Conservation (phyloP, 2,113 vertebrate species). For the Dendropsophus ebraccatus region DNA sequence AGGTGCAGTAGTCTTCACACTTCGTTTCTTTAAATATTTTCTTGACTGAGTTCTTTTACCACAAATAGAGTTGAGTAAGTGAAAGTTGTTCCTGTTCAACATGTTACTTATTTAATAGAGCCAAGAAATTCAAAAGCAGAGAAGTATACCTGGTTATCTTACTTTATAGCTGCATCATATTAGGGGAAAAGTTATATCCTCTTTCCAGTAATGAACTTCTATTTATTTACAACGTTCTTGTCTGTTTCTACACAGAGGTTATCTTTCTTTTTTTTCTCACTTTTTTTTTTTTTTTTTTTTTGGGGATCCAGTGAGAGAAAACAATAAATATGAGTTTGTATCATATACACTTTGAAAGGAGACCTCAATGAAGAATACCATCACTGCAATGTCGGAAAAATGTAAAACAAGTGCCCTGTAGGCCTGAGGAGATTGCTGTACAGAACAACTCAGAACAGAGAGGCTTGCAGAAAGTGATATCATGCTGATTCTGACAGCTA, state of each 20-base stretch:
- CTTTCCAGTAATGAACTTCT: not conserved
- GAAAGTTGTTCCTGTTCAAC: too few relatives aligned
- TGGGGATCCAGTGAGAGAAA: not conserved
- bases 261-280: not conserved
- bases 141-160: not conserved
- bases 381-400: constrained; percentile 9
- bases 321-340: not conserved
- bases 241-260: not conserved
- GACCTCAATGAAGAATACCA: constrained; percentile 8
- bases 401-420: constrained; percentile 8
- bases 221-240: not conserved
- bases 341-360: not conserved
- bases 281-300: too few relatives aligned
- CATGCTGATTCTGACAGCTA: not conserved
- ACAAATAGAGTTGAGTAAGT: too few relatives aligned
- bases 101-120: too few relatives aligned
- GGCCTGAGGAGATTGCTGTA: constrained; percentile 6
- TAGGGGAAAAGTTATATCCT: not conserved
- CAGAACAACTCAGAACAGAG: not conserved
- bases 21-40: too few relatives aligned
- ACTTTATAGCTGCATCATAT: not conserved
- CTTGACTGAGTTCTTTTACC: too few relatives aligned
- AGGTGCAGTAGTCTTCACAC: too few relatives aligned
- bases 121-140: too few relatives aligned
- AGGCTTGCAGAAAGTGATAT: not conserved